Evolutionary conservation across 2,888 invertebrate species (phyloP).

Genomic region (Caenorhabditis auriculariae): DNA sequence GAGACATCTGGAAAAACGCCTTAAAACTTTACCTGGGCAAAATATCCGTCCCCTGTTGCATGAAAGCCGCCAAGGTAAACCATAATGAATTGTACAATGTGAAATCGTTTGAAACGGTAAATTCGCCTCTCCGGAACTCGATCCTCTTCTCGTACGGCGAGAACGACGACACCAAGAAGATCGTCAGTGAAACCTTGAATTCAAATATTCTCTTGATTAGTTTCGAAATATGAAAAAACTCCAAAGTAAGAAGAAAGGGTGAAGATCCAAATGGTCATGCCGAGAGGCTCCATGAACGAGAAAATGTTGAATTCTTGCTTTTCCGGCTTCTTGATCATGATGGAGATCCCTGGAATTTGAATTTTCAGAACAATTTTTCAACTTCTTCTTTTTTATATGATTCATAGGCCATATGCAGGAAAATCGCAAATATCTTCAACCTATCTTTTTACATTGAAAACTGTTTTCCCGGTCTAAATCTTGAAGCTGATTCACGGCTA

Average conservation of each 20-base stretch:
- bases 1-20: no score
- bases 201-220: neutral
- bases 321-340: slow-evolving; percentile 85
- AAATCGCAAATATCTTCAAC: no score
- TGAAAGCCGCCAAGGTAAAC: slow-evolving; percentile 94
- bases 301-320: slow-evolving; percentile 80
- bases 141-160: slow-evolving; percentile 93
- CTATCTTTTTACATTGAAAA: no score
- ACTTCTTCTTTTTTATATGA: no score
- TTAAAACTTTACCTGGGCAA: slow-evolving; percentile 81
- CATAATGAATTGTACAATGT: slow-evolving; percentile 92
- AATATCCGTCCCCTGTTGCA: slow-evolving; percentile 97
- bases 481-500: no score
- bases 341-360: slow-evolving; percentile 73
- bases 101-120: slow-evolving; percentile 76
- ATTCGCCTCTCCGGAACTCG: slow-evolving; percentile 54
- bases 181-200: slow-evolving; percentile 81
- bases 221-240: slow-evolving; percentile 67
- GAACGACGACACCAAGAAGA: slow-evolving; percentile 91
- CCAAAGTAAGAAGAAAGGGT: slow-evolving; percentile 85
- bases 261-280: slow-evolving; percentile 88
- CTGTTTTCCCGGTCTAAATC: no score
- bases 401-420: no score
- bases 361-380: no score
- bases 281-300: slow-evolving; percentile 91